phyloP scores from a whole-genome alignment of 2,797 vertebrate species.

The Halcyon leucocephala region DNA sequence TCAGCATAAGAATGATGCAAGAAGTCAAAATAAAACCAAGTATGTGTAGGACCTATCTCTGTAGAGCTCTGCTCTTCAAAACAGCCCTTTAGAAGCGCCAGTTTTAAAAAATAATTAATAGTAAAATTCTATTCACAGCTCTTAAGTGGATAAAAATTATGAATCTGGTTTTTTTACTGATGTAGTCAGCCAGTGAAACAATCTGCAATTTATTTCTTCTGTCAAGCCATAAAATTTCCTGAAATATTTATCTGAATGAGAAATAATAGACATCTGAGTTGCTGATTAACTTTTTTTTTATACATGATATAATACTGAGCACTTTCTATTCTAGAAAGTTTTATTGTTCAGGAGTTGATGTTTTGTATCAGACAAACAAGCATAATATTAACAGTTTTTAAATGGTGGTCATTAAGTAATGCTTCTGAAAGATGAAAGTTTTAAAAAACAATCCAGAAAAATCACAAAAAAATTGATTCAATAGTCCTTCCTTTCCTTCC shows the following conservation, averaged over 20 bases:
- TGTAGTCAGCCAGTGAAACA: constrained; percentile 7
- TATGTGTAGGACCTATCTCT: neutral
- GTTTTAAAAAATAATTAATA: constrained; percentile 15
- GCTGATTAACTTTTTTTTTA: neutral
- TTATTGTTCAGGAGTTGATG: constrained; percentile 3
- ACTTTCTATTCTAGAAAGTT: neutral
- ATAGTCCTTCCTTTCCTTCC: neutral
- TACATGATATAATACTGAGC: neutral
- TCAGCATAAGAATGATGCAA: neutral
- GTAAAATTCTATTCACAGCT: neutral
- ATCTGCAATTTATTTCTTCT: constrained; percentile 20
- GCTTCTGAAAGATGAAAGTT: neutral
- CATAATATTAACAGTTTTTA: constrained; percentile 5
- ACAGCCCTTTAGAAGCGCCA: neutral
- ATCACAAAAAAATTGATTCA: neutral
- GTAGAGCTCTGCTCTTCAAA: neutral
- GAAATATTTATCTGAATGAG: constrained; percentile 10
- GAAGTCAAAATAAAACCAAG: neutral
- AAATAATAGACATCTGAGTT: constrained; percentile 16
- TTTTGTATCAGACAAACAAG: constrained; percentile 41
- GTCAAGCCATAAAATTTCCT: neutral
- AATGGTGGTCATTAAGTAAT: neutral
- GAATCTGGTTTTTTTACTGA: constrained; percentile 19
- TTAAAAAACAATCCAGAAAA: constrained; percentile 10
- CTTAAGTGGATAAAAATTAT: neutral